Evolutionary conservation across 2,113 vertebrate species (phyloP), one percentile per base, ranked within the genome.

Genomic region (Setophaga coronata): DNA sequence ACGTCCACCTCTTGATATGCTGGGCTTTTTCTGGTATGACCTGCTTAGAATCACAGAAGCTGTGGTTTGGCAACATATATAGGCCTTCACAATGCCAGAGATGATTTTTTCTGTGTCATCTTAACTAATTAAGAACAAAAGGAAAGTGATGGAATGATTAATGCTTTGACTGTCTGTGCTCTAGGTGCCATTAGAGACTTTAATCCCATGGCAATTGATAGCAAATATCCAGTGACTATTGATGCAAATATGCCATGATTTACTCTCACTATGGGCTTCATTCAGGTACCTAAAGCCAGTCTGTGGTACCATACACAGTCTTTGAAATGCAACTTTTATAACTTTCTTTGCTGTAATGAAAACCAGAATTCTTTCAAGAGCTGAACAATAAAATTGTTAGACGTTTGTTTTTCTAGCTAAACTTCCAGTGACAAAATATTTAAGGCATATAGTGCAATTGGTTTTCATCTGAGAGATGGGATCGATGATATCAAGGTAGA

Each of bases 331-430:
- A 95, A 40, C 43, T 88, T 96, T 97, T 74, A 14, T 91, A 90
- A 85, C 57, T 74, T 40, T 88, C 23, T 65, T 89, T 57, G 70
- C 91, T 95, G 7, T 97, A 97, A 97, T 97, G 86, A 95, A 96
- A 96, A 93, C 80, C 96, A 97, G 95, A 95, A 83, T 90, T 89
- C 58, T 45, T 86, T 77, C 65, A 84, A 89, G 77, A 95, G 92
- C 70, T 67, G 58, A 94, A 94, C 50, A 81, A 92, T 62, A 53
- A 94, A 89, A 79, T 71, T 40, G 25, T 80, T 67, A 77, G 34
- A 31, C 28, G 6, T 92, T 97, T 97, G 76, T 87, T 98, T 98
- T 94, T 87, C 77, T 97, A 94, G 58, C 78, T 94, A 80, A 94
- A 93, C 66, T 96, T 96, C 38, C 70, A 95, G 14, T 95, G 91